Base-by-base conservation (phyloP, 2,797 vertebrate genomes). In the Dendrocincla fuliginosa region DNA sequence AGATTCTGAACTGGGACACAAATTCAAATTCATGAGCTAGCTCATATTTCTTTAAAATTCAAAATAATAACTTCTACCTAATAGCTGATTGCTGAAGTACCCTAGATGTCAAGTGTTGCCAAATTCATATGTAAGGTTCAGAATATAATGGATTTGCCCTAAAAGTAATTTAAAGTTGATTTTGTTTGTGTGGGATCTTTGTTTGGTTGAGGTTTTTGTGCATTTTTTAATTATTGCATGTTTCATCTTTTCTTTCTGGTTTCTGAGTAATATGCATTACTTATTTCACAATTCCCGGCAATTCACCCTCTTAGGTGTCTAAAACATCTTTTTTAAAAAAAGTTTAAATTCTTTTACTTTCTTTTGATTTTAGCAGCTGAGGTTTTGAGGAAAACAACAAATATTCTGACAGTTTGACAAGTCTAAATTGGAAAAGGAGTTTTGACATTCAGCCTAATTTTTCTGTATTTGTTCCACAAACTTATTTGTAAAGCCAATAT, bases 391-490 rank as follows among this genome's bases (percentile, higher is more conserved):
- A 86, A 95, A 94, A 81, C 57, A 90, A 33, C 22, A 91, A 85
- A 85, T 75, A 92, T 57, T 89, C 76, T 35, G 50, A 73, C 53
- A 76, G 39, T 71, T 88, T 91, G 33, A 28, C 28, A 76, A 52
- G 42, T 70, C 44, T 81, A 87, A 75, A 90, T 30, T 91, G 41
- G 65, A 93, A 95, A 69, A n/a, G 22, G 27, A 76, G 59, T 91
- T 94, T 86, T 90, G 76, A 94, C 55, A 75, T 78, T 78, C 67
- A 84, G 32, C 20, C 27, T 88, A 9, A 35, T 76, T 91, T 94
- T 67, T 77, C 63, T 50, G n/a, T 68, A 83, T 86, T 89, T 89
- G 28, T 76, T 89, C 53, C 55, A 93, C 55, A 96, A 84, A 70
- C 11, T 64, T 76, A 64, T 90, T 94, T 93, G 22, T 56, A 84